Evolutionary conservation across 30 jellyfish, hydroid and myxozoan species (phyloP), one percentile per base, ranked within the genome.

Genomic region (Hydractinia symbiolongicarpus): DNA sequence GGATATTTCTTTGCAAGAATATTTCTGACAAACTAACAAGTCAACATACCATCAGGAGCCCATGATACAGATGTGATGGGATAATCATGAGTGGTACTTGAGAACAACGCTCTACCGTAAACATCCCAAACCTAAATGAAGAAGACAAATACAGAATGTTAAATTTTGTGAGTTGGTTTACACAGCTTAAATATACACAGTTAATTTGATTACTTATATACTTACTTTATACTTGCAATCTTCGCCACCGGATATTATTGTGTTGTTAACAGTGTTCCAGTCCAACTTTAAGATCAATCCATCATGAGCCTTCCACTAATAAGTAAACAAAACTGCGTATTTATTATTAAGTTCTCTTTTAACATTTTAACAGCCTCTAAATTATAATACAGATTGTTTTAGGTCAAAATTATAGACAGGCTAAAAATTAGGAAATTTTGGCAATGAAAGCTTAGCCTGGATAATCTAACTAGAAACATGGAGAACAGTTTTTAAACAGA

Each of bases 231-330:
- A 93, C 69, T 72, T 78, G 56, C 98, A 93, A 77, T 93, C 98
- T 84, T 93, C 98, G 7, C 96, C 96, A 8, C 93, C 96, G 60
- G 98, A 93, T 51, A 93, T 72, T 20, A 93, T 81, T 5, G 88
- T 84, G 66, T 93, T 93, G 79, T 93, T 93, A 53, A 88, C 79
- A 4, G 95, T 77, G 73, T 93, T 93, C 98, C 98, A 93, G 67
- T 93, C 98, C 21, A 82, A 90, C 66, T 93, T 93, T 79, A 93
- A 69, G 6, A 93, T 81, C 4, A 93, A 71, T 8, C 96, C 98
- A 55, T 93, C 98, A 72, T 93, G 98, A 19, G 98, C 98, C 53
- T 87, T 93, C 98, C 98, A 93, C 98, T 93, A 20, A 52, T 66
- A 79, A 53, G 78, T 9, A 14, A 44, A 51, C 52, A 58, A 58